Base-by-base conservation (phyloP, 2,888 invertebrate genomes). In the Phrixothrix hirtus region DNA sequence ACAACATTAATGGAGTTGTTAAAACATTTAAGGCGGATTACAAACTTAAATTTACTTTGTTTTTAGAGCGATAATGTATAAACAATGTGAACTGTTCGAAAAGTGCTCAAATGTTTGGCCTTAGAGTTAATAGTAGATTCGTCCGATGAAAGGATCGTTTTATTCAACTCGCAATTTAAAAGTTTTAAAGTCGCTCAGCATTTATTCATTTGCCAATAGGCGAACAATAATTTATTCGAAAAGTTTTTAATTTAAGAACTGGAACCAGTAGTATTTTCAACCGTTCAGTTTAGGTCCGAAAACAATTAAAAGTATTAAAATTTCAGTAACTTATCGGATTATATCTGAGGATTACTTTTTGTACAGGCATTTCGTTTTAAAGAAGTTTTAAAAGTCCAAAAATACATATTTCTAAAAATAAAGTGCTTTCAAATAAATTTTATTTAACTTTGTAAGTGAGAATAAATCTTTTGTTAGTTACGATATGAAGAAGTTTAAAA, bases 401-500 rank as follows among this genome's bases (percentile, higher is more conserved):
- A 52, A 59, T 63, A 62, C 67, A 68, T 68, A 69, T 68, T 67
- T 67, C 62, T 67, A 69, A 67, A 67, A 67, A 68, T 63, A 61
- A 64, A 64, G 62, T 52, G 52, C 55, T 51, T 47, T 53, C 57
- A 61, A 64, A 68, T 66, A 66, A 68, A 66, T 66, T 65, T 55
- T 51, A 60, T 62, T 67, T 67, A 70, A 70, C 67, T 70, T 68
- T 60, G 57, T 67, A 69, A 69, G 68, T 67, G 67, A 66, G 65
- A 68, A 71, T 69, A 71, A 71, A 71, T 71, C 70, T 70, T 67
- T 65, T 62, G 66, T 68, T 70, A 66, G 67, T 70, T 67, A 61
- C 62, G 67, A 70, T 71, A 70, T 69, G 68, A 63, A 64, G 64
- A 67, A 70, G 66, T 69, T 69, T 67, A 61, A 64, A 62, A 68